Base-by-base conservation (phyloP, 2,797 vertebrate species). In the Dromococcyx pavoninus region DNA sequence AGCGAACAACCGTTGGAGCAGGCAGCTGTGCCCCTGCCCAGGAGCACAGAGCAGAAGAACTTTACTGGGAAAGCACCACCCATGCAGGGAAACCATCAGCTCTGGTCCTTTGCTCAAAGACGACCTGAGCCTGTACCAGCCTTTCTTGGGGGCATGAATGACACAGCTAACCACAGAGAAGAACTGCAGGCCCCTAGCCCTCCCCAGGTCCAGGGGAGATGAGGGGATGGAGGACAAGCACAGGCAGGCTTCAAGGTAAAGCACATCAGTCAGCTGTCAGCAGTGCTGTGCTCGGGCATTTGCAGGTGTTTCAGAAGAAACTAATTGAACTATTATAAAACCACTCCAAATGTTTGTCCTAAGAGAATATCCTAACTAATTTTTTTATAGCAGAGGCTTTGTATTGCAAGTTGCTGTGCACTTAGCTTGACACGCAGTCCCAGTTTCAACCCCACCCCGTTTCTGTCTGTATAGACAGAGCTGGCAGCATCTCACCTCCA, bases 361-460 rank as follows among this genome's bases (percentile, higher is more conserved):
- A 71, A 89, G 56, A 93, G 69, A 94, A 86, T 70, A 79, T 87
- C 69, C 72, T 76, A 86, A 65, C 57, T 93, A 50, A 76, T 95
- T 70, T 93, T 50, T 86, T 91, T 76, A 62, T 5, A 8, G 79
- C 0, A 2, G 43, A 87, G 22, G 53, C 76, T 92, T 83, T 88
- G 54, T 61, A 61, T 41, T 88, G 37, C 51, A 35, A 79, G 67
- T 44, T 65, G 66, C 66, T 95, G 75, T 66, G 83, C 50, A 57
- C 85, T 89, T 62, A 65, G 76, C 85, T 95, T 72, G 89, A 23
- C 48, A 88, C 92, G 92, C 93, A 89, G 67, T 72, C 37, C n/a
- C 19, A 24, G 71, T 93, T 92, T 91, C 57, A 41, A 81, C 61
- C 28, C 51, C 57, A 74, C 24, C 58, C 75, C 5, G 9, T 79